Evolutionary conservation across 2,797 vertebrate genomes (phyloP), one percentile per base, ranked within the genome.

Genomic region (Ispidina lecontei): DNA sequence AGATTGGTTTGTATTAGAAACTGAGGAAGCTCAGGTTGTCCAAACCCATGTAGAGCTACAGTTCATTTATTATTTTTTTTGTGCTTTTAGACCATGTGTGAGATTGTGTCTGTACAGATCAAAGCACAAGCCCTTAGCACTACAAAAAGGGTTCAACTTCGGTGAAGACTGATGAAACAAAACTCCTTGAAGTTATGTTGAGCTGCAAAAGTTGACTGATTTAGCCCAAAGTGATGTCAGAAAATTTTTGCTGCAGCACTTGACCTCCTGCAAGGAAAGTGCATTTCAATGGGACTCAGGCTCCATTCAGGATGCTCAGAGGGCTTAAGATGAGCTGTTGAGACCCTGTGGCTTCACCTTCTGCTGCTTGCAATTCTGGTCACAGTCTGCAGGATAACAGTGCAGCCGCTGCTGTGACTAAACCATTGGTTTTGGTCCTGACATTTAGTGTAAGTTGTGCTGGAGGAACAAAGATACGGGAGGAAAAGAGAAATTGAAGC

Each of bases 341-440:
- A 87, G 84, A 52, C 43, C 72, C 78, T 28, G 20, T 0, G 4
- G 76, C 56, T 94, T 81, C 1, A 7, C 62, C 55, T 84, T 90
- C 72, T 93, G 84, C 75, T 92, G 73, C 79, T 93, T 2, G 0
- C 41, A 22, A 35, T 92, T 87, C 59, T 84, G 79, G 13, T 95
- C 76, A 81, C 79, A 60, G 59, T 26, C 52, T 2, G 7, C 54
- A 29, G 60, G 39, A 14, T 79, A 63, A 67, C 35, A 7, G 37
- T 81, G 54, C 79, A 72, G 62, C 52, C 5, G 1, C 54, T 59
- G 71, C 76, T 11, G 12, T 81, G 85, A 88, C 82, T 73, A 86
- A 92, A 18, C 44, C 73, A 25, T 84, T 80, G 89, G 64, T 55
- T 94, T 78, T 82, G 81, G 47, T 83, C 18, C 33, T 93, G 70